Percentiles rank a stretch among this genome's conserved stretches.
phyloP scores from a whole-genome alignment of 2,888 invertebrate genomes.

The Gastrophysa polygoni region DNA sequence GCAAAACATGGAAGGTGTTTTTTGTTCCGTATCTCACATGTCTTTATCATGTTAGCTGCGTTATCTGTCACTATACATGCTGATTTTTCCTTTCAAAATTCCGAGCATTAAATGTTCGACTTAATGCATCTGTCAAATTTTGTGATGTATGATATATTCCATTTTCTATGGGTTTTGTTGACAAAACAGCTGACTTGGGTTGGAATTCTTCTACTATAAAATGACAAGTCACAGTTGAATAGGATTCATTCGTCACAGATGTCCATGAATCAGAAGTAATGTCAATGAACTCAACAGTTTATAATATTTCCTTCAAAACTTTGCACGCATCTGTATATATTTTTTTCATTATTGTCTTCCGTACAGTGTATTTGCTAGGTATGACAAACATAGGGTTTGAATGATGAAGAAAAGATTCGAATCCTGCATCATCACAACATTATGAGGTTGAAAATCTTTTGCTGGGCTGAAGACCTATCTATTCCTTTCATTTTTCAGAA shows the following conservation, averaged over 20 bases:
- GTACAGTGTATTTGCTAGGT: constrained; percentile 20
- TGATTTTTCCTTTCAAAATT: constrained; percentile 20
- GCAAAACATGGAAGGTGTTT: constrained; percentile 28
- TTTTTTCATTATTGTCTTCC: constrained; percentile 11
- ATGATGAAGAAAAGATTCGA: background rate
- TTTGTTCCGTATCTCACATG: constrained; percentile 26
- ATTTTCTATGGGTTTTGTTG: constrained; percentile 30
- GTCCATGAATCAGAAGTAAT: constrained; percentile 29
- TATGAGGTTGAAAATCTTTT: constrained; percentile 4
- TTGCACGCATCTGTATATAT: constrained; percentile 9
- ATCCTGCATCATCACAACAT: background rate
- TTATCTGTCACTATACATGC: constrained; percentile 33
- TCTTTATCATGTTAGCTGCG: constrained; percentile 28
- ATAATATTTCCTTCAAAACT: constrained; percentile 20
- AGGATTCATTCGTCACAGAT: constrained; percentile 26
- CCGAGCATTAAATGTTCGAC: constrained; percentile 25
- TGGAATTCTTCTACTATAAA: constrained; percentile 20
- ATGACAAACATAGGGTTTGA: constrained; percentile 23
- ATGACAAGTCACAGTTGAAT: constrained; percentile 30
- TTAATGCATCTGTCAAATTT: constrained; percentile 25
- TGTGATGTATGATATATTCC: constrained; percentile 28
- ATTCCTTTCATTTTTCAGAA: background rate
- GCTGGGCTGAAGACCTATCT: background rate
- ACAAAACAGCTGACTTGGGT: constrained; percentile 23
- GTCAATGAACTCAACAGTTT: constrained; percentile 23